phyloP scores from a whole-genome alignment of 92 coral and sea anemone genomes.

The Micromussa lordhowensis region DNA sequence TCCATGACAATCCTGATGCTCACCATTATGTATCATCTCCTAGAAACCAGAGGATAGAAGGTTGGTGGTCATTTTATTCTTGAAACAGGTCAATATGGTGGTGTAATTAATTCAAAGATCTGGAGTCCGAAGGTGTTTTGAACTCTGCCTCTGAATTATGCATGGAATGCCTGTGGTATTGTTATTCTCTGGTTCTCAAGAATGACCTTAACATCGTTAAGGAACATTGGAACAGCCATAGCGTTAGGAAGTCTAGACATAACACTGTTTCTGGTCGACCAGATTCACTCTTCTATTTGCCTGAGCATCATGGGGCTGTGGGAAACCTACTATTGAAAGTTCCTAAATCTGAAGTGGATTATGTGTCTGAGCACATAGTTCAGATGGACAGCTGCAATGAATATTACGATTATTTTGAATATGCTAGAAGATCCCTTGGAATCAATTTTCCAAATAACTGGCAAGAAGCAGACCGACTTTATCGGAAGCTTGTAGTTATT shows the following conservation, averaged over 20 bases:
- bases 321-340: slow-evolving; percentile 40
- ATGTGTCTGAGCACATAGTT: slow-evolving; percentile 53
- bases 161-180: slow-evolving; percentile 72
- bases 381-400: slow-evolving; percentile 41
- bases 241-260: slow-evolving; percentile 58
- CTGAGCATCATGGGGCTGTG: slow-evolving; percentile 64
- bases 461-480: slow-evolving; percentile 40
- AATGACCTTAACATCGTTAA: slow-evolving; percentile 57
- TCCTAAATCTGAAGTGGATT: slow-evolving; percentile 45
- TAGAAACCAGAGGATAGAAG: slow-evolving; percentile 66
- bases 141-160: slow-evolving; percentile 62
- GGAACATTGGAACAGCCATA: slow-evolving; percentile 80
- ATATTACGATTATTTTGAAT: slow-evolving; percentile 76
- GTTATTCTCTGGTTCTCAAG: slow-evolving; percentile 61
- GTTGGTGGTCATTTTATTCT: slow-evolving; percentile 75
- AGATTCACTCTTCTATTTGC: slow-evolving; percentile 67
- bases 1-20: slow-evolving; percentile 67
- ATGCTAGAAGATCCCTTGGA: slow-evolving; percentile 57
- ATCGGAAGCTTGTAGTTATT: slow-evolving; percentile 36
- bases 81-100: slow-evolving; percentile 64
- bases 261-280: slow-evolving; percentile 74
- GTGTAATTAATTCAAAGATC: slow-evolving; percentile 59
- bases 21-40: slow-evolving; percentile 74
- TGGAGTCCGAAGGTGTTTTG: slow-evolving; percentile 53
- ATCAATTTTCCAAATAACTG: slow-evolving; percentile 37